Base-by-base conservation (phyloP, 1,140 invertebrate species). In the Drosophila lacteicornis region DNA sequence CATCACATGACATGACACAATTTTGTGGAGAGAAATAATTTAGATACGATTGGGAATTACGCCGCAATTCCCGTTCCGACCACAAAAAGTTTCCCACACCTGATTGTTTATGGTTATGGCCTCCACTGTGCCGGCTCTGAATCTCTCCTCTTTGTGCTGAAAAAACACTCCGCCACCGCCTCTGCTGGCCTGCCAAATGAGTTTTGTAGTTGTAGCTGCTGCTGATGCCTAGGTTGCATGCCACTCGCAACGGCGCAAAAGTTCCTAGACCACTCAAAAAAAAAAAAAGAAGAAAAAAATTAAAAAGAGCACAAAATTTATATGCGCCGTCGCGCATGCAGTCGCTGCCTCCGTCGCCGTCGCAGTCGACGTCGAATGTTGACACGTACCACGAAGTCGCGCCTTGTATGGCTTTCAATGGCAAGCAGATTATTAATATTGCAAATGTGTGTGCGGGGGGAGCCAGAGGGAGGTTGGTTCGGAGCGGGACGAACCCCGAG, bases 321-420 rank as follows among this genome's bases (percentile, higher is more conserved):
- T 88, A 90, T 88, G 81, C 85, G 85, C 85, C 85, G 85, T 90
- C 84, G 84, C 84, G 84, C 85, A 81, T 88, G 85, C 84, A 84
- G 84, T 67, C 68, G 67, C 71, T 38, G 79, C 57, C 36, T 61
- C 60, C 47, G 79, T 49, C 15, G 30, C 55, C 57, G 68, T 63
- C 66, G 49, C 85, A 50, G 84, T 67, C 70, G 60, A 58, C 84
- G 84, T 88, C 84, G 84, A 88, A 90, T 88, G 85, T 88, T 88
- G 84, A 88, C 84, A 88, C 84, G 84, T 87, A 88, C 67, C 47
- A 50, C 46, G 60, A 65, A 61, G 81, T 88, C 85, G 85, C 85
- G 85, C 84, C 84, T 88, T 88, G 84, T 88, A 88, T 90, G 84
- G 84, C 85, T 90, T 88, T 88, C 84, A 88, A 84, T 88, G 84